Evolutionary conservation across 2,113 vertebrate genomes (phyloP).

Genomic region (Hippocampus comes): DNA sequence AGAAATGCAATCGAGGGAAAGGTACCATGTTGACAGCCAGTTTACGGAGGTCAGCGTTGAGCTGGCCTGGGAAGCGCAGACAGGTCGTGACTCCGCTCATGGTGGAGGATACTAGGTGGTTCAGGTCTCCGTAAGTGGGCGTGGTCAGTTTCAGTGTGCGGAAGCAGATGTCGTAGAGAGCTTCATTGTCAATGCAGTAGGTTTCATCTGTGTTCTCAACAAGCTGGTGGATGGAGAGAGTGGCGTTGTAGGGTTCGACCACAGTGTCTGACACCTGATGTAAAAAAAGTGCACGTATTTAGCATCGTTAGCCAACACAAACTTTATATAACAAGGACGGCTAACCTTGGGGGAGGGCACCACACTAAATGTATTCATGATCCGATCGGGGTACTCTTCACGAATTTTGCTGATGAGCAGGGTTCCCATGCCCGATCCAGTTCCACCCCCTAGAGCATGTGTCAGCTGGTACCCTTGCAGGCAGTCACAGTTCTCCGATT

Average conservation of each 20-base stretch:
- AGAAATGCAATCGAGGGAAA: constrained; percentile 90
- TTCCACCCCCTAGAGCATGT: not conserved
- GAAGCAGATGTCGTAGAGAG: constrained; percentile 91
- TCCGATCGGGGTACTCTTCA: constrained; percentile 7
- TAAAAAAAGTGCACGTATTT: constrained; percentile 19
- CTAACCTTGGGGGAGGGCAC: constrained; percentile 7
- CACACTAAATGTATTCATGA: constrained; percentile 4
- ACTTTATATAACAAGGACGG: not conserved
- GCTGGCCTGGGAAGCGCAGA: constrained; percentile 88
- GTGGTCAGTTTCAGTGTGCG: constrained; percentile 91
- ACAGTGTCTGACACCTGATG: constrained; percentile 85
- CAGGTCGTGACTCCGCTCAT: constrained; percentile 92
- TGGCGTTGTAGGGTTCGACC: constrained; percentile 90
- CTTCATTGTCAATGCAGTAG: constrained; percentile 92
- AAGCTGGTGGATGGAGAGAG: constrained; percentile 86
- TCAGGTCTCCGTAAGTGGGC: constrained; percentile 88
- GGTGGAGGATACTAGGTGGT: constrained; percentile 88
- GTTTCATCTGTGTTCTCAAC: constrained; percentile 94
- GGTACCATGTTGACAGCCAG: constrained; percentile 92
- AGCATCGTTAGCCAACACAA: not conserved
- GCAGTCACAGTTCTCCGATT: constrained; percentile 8
- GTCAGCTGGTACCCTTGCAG: constrained; percentile 9
- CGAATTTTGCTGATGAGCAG: constrained; percentile 10
- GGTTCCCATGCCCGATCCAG: constrained; percentile 4
- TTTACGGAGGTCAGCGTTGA: constrained; percentile 89